A percentile compares a stretch with the other conserved stretches of the same genome.
Evolutionary conservation across 2,888 invertebrate species (phyloP).

Genomic region (Nephrotoma flavescens): DNA sequence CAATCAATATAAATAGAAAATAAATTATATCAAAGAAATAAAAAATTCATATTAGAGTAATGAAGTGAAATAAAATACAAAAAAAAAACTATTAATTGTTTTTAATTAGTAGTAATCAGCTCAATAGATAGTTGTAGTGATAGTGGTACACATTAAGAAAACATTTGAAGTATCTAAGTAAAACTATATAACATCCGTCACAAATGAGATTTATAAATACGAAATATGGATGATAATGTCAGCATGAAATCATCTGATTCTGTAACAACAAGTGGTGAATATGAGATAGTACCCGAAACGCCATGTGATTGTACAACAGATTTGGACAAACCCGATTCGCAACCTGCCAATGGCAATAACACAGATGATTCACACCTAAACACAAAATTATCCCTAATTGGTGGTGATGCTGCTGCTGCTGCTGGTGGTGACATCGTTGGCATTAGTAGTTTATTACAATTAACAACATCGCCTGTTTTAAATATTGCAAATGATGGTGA

Average conservation of each 20-base stretch:
- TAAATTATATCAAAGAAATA: background rate
- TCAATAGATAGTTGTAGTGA: background rate
- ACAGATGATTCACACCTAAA: background rate
- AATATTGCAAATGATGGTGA: constrained; percentile 49
- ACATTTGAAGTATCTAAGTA: background rate
- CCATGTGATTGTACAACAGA: constrained; percentile 15
- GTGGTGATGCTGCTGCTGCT: background rate
- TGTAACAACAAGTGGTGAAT: constrained; percentile 51
- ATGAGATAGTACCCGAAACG: constrained; percentile 47
- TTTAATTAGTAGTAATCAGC: background rate
- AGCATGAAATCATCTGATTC: constrained; percentile 54
- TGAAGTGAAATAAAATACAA: background rate
- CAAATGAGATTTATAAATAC: background rate
- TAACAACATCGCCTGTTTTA: constrained; percentile 37
- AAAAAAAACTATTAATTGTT: background rate
- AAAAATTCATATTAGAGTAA: background rate
- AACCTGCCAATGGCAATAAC: background rate
- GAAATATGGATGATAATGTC: constrained; percentile 43
- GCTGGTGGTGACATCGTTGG: background rate
- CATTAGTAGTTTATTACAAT: constrained; percentile 5
- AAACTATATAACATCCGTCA: background rate
- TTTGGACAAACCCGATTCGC: background rate
- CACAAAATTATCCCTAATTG: background rate
- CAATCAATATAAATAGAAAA: background rate
- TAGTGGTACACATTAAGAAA: background rate